A percentile compares a stretch with the other conserved stretches of the same genome.
Evolutionary conservation across 2,113 vertebrate species (phyloP).

Genomic region (Rhynchomys soricoides): DNA sequence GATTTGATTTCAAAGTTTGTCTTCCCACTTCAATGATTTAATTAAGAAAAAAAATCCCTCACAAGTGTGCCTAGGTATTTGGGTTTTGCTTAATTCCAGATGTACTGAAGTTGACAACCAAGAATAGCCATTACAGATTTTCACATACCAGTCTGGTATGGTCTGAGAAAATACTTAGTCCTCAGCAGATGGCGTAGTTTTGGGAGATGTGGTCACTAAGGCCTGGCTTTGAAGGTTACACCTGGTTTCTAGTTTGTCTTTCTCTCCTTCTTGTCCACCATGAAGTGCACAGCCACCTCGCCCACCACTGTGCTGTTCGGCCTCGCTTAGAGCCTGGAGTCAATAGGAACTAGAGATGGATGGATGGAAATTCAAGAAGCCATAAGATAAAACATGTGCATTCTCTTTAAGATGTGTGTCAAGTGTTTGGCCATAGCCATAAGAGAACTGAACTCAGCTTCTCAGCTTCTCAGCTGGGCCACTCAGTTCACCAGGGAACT

Average conservation of each 20-base stretch:
- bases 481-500: background rate
- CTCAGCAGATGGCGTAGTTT: background rate
- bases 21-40: background rate
- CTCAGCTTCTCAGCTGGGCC: background rate
- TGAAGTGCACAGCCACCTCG: no score
- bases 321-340: no score
- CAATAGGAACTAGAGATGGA: background rate
- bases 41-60: background rate
- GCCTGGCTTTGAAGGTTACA: background rate
- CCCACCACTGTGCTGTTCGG: no score
- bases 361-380: background rate
- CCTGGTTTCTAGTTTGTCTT: background rate
- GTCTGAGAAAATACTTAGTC: background rate
- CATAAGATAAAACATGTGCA: background rate
- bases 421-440: background rate
- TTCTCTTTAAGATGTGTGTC: background rate
- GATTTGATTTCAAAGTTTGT: background rate
- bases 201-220: background rate
- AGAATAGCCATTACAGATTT: background rate
- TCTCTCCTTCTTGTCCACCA: background rate
- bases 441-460: background rate
- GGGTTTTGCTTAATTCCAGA: background rate
- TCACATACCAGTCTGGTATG: background rate
- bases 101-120: background rate
- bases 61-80: background rate